Evolutionary conservation across 1,140 invertebrate genomes (phyloP).

Genomic region (Dendrolimus punctatus): DNA sequence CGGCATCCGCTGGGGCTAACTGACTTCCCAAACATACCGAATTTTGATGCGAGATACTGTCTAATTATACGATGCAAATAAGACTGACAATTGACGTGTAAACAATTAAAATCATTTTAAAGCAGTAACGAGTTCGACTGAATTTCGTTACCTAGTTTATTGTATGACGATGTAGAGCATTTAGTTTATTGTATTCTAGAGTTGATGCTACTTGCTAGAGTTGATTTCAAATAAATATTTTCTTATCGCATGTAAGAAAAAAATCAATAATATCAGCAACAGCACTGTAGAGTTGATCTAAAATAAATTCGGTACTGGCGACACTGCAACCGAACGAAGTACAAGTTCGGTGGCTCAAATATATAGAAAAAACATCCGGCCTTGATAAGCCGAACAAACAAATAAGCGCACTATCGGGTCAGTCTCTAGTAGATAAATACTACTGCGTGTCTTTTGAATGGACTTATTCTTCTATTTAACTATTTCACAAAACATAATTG

Average conservation of each 20-base stretch:
- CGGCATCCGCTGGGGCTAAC: too few species aligned
- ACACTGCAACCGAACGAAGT: slow-evolving; percentile 48
- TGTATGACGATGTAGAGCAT: too few species aligned
- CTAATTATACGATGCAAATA: too few species aligned
- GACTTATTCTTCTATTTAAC: slow-evolving; percentile 34
- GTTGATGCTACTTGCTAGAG: too few species aligned
- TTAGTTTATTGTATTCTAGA: too few species aligned
- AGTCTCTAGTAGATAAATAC: slow-evolving; percentile 48
- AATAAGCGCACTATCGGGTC: slow-evolving; percentile 64
- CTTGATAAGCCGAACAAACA: slow-evolving; percentile 69
- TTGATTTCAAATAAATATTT: slow-evolving; percentile 14
- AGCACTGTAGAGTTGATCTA: slow-evolving; percentile 52
- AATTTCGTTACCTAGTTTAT: too few species aligned
- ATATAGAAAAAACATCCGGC: slow-evolving; percentile 70
- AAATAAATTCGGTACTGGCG: slow-evolving; percentile 52
- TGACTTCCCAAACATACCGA: too few species aligned
- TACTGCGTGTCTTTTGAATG: slow-evolving; percentile 45
- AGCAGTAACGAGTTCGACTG: too few species aligned
- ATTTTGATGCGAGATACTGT: too few species aligned
- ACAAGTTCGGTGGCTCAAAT: slow-evolving; percentile 62
- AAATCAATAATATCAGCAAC: slow-evolving; percentile 40
- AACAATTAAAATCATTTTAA: too few species aligned
- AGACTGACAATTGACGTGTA: too few species aligned
- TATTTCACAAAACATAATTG: slow-evolving; percentile 9
- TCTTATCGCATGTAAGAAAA: slow-evolving; percentile 29